Evolutionary conservation across 2,888 invertebrate species (phyloP), one percentile per base, ranked within the genome.

Genomic region (Chrysina gloriosa): DNA sequence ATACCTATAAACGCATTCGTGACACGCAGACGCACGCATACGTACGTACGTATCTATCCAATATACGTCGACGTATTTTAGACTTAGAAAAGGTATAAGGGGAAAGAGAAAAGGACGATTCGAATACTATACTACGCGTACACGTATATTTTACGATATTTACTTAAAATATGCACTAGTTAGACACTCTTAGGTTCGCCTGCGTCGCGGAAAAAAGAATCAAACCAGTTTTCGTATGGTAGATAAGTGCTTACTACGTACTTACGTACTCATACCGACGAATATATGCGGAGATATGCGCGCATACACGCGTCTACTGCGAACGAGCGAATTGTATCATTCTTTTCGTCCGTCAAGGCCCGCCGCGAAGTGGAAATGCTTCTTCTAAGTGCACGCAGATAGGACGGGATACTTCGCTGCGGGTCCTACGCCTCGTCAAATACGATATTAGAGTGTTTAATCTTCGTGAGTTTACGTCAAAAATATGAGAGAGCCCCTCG

Each of bases 241-340:
- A 39, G 16, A 16, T 39, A 29, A 5, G 29, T 29, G 29, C 29
- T 5, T 29, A 29, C 5, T 56, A 31, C 27, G 6, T 56, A 56
- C 34, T 27, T 27, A 34, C 56, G 56, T 34, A 56, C 29, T 5
- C 7, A 29, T 4, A 7, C 7, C 4, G 4, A 7, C 7, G 29
- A 29, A 29, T 29, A 29, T 29, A 29, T 29, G 7, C 29, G n/a
- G n/a, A n/a, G n/a, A n/a, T n/a, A n/a, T n/a, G n/a, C n/a, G n/a
- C n/a, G n/a, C n/a, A n/a, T n/a, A n/a, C n/a, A 29, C 7, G 4
- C 29, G 29, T 7, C 4, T 4, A 29, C 7, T 70, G 68, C 63
- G 70, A 70, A 72, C 71, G 75, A 72, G n/a, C n/a, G 75, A 74
- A 74, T 76, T 73, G 74, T 75, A 74, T 74, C 72, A 70, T 70